Base-by-base conservation (phyloP, 1,140 invertebrate species). In the Pristionchus pacificus region DNA sequence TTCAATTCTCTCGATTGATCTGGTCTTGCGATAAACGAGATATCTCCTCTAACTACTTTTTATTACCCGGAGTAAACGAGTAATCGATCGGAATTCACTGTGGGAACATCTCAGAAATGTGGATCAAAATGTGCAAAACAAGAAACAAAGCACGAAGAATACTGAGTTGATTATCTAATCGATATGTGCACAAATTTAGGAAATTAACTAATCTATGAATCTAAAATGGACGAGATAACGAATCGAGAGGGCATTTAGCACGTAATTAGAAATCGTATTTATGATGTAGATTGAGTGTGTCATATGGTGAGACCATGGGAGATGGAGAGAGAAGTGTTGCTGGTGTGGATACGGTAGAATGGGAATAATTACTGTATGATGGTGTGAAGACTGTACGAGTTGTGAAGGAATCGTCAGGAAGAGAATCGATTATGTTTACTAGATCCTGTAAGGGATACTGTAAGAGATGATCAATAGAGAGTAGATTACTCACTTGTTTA, bases 401-500 rank as follows among this genome's bases (percentile, higher is more conserved):
- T 59, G 66, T 14, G 66, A 68, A n/a, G 57, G 19, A 10, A 58
- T 28, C 57, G 38, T 55, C 19, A 63, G 30, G 19, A 27, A 28
- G 3, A 2, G 60, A 68, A 31, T 58, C 6, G 31, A 24, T 24
- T 31, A 68, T 19, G 6, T 24, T 13, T 32, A 3, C 28, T 0
- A 55, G 25, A 57, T 58, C 2, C n/a, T 25, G 55, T 2, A 32
- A 10, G 29, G 10, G 14, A 57, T n/a, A 2, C 25, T 30, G 3
- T 28, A 3, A 24, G 64, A 19, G 59, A 59, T 31, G 31, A 32
- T 68, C 27, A 58, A 30, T 0, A 58, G 66, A 14, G 57, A 68
- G 58, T 24, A 60, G 66, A 55, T 58, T 1, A 58, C 57, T 33
- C 30, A 83, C 80, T 67, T 84, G 80, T 74, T 80, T 82, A 14